Percentiles rank a stretch among this genome's conserved stretches.
These are phyloP conservation scores for Pristionchus fissidentatus DNA, from an alignment of 2,888 invertebrate genomes.

Conservation along the genomic window DNA sequence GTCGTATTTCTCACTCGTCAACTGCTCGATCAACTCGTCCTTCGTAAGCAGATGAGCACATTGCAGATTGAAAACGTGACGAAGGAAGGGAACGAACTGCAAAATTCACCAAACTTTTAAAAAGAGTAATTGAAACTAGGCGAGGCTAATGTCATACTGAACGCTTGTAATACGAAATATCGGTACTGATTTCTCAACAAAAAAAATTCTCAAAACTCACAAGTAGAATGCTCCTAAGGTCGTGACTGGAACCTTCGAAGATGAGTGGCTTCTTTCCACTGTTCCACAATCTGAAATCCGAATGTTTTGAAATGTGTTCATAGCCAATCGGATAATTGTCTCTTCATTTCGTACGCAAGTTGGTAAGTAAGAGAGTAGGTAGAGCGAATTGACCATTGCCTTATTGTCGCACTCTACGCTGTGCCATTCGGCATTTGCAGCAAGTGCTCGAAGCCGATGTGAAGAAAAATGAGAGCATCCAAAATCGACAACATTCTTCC, in stretches of 20 bases:
- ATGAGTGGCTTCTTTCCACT: neutral
- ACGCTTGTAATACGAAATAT: neutral
- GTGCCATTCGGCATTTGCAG: too few species aligned
- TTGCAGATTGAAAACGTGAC: neutral
- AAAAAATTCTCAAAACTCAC: neutral
- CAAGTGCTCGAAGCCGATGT: too few species aligned
- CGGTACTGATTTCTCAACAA: neutral
- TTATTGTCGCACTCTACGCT: too few species aligned
- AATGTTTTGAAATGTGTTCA: neutral
- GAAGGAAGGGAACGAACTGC: neutral
- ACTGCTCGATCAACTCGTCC: neutral
- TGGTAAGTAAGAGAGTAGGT: neutral
- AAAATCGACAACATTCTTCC: too few species aligned
- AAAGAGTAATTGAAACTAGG: neutral
- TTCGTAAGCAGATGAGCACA: neutral
- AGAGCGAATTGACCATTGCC: too few species aligned
- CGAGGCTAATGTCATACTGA: too few species aligned
- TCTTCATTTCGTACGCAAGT: neutral
- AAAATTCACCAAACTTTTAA: neutral
- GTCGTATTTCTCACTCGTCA: conserved; percentile 4
- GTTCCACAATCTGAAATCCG: neutral
- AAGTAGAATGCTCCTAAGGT: conserved; percentile 11
- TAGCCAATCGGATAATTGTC: neutral
- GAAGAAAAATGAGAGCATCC: too few species aligned
- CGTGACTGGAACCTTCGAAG: conserved; percentile 26